Percentiles rank a stretch among this genome's conserved stretches.
Conservation (phyloP, 2,888 invertebrate genomes). For the Nesidiocoris tenuis region DNA sequence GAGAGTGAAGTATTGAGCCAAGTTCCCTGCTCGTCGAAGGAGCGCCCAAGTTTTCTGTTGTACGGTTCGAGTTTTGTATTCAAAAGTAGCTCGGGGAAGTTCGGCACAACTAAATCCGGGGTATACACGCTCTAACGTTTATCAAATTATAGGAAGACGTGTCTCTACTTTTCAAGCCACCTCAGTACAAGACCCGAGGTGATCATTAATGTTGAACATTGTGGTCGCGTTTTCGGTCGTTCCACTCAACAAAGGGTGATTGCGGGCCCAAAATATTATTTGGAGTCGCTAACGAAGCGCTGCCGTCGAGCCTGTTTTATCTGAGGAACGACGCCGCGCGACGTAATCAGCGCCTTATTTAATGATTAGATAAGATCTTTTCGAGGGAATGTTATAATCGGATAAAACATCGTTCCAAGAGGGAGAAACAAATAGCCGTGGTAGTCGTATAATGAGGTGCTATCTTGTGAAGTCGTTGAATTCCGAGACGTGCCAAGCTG, state of each 20-base stretch:
- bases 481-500: too few species aligned
- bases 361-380: slow-evolving; percentile 25
- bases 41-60: neutral
- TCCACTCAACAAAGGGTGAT: neutral
- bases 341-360: slow-evolving; percentile 36
- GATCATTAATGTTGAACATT: neutral
- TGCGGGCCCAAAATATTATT: too few species aligned
- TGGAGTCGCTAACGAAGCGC: neutral
- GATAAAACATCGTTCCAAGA: neutral
- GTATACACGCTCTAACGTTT: neutral
- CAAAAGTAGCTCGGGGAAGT: neutral
- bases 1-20: too few species aligned
- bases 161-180: neutral
- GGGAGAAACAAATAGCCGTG: neutral
- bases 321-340: neutral
- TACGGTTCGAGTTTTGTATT: neutral
- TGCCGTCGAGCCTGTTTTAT: neutral
- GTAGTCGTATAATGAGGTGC: neutral
- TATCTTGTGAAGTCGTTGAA: neutral
- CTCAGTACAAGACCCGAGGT: neutral
- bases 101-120: neutral
- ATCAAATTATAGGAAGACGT: neutral
- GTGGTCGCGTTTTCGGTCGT: neutral
- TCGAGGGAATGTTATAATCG: slow-evolving; percentile 11
- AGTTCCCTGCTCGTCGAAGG: neutral